Evolutionary conservation across 1,140 invertebrate genomes (phyloP), one percentile per base, ranked within the genome.

Genomic region (Dryas iulia): DNA sequence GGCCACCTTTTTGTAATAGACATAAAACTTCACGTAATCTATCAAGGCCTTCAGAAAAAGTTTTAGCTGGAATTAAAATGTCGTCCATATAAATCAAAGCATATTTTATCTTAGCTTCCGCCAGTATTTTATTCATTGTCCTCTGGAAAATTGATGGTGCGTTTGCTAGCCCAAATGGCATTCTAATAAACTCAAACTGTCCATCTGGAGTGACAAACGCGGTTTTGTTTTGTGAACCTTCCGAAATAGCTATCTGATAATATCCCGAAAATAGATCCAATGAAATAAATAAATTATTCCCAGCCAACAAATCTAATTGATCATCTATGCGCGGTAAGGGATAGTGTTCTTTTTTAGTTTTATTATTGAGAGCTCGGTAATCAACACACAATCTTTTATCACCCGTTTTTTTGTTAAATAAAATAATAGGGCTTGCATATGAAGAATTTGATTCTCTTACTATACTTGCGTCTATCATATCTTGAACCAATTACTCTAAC

Each of bases 361-460:
- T 58, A 12, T 31, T 52, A 39, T 71, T 71, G 3, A 71, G 26
- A 1, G 69, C 63, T 4, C 69, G 35, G 24, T 66, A 71, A 21
- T 71, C 69, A n/a, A 71, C 58, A 31, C 69, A 71, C 1, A 71
- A 25, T 12, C 69, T 14, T 28, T 63, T 66, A 5, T 71, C 63
- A 1, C 69, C 69, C 0, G 69, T 54, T 28, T 71, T 71, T n/a
- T 71, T 71, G 4, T 71, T 23, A 12, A 71, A 64, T 25, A 71
- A 53, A 0, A 71, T n/a, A 10, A 71, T 31, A 5, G 69, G 69
- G 26, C 63, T 66, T 0, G 69, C 59, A 39, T 71, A 71, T 1
- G 63, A 28, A 2, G 69, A 71, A 10, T 7, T 39, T 4, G 69
- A 71, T 28, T 71, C 69, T 1, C 59, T 10, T 4, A 66, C 23